Base-by-base conservation (phyloP, 1,140 invertebrate genomes). In the Heliothis subflexa region DNA sequence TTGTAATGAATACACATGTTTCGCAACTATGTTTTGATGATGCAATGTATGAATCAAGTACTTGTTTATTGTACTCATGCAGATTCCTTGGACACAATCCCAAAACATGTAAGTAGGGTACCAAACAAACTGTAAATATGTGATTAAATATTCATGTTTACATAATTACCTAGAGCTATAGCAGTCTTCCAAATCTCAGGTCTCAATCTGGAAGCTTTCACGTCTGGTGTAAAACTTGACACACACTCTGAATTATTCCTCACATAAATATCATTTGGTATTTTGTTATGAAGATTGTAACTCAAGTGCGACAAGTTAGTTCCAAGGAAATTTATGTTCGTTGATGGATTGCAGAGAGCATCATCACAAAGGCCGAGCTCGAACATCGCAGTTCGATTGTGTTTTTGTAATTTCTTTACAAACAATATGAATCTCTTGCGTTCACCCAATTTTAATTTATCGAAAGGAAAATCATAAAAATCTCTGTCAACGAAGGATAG, bases 101-200 rank as follows among this genome's bases (percentile, higher is more conserved):
- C 72, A 75, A 33, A 62, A 47, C 70, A 77, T 52, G 55, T 25
- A 77, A 33, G 54, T 45, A 76, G 49, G 18, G 13, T 18, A 64
- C 2, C 50, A 68, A 25, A 54, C 49, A 61, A 68, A 21, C 25
- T 74, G 2, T 59, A 45, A 25, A 52, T 61, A 78, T 50, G 40
- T 21, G 12, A 77, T 49, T 25, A 75, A 68, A 78, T 66, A 21
- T 13, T 18, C 49, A 4, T n/a, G 2, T 21, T 21, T 7, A 13
- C 11, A 66, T 78, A 85, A 83, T 91, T 88, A 95, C 94, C 94
- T 79, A 95, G 81, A 68, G 94, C 94, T 78, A 95, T 91, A 71
- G 93, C 94, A 81, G 94, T 94, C 87, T 95, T 95, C 94, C 94
- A 95, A 68, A 95, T 87, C 82, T 95, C 94, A 68, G 94, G 94